Base-by-base conservation (phyloP, 2,888 invertebrate genomes). In the Tineola bisselliella region DNA sequence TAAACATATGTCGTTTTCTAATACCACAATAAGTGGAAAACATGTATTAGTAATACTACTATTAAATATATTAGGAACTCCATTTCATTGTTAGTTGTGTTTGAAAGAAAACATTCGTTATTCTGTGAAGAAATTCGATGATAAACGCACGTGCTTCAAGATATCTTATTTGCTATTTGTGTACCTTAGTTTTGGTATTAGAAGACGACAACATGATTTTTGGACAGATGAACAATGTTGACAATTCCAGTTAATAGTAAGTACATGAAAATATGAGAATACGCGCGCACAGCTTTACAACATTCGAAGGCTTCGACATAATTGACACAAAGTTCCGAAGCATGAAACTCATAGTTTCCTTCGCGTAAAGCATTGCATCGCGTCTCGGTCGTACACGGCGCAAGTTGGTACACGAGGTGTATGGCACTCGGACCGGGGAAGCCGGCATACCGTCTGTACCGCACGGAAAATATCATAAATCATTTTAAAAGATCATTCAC, bases 381-480 rank as follows among this genome's bases (percentile, higher is more conserved):
- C 38, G 11, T 12, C 38, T 6, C 10, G 38, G 11, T 38, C 11
- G n/a, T 38, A 10, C 38, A 38, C 38, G 11, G n/a, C 2, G n/a
- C 10, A 10, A 6, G 38, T n/a, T 38, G 10, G 38, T 38, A 25
- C 25, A 25, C 25, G 25, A n/a, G 25, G 38, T 38, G 38, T 38
- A 38, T 38, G 38, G 38, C 38, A 38, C 38, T 38, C n/a, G 38
- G 38, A 38, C 38, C 38, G 38, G 38, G 38, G 38, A 38, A 38
- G 38, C 48, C 48, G 25, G 19, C 44, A 19, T 25, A 43, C 48
- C 60, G 60, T 70, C 71, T 75, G 73, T 73, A 75, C 38, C 31
- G 70, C 68, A 76, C 72, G 73, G 78, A 84, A 83, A 83, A 84
- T 84, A 82, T 84, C 84, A 86, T 84, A 87, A 86, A 84, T 84